Percentiles rank a stretch among this genome's conserved stretches.
These are phyloP conservation scores for Fragum sueziense DNA, from an alignment of 2,888 invertebrate species.

Conservation along the genomic window DNA sequence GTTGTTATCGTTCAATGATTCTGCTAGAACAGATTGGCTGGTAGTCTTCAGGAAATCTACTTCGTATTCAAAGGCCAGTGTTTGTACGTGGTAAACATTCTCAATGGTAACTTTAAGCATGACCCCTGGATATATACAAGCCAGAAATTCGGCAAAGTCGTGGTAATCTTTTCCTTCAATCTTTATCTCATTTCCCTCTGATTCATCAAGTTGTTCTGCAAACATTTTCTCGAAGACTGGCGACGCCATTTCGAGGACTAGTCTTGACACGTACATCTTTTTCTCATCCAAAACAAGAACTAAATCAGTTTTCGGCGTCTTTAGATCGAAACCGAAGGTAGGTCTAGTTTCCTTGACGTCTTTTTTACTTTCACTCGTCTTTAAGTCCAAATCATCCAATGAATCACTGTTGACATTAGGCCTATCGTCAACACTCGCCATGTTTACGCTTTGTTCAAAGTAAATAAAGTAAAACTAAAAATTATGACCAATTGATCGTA, in stretches of 20 bases:
- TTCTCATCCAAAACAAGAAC: neutral
- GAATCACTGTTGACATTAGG: too few species aligned
- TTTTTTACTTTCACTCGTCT: too few species aligned
- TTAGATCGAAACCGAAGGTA: conserved; percentile 16
- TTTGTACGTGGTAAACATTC: neutral
- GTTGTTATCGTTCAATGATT: too few species aligned
- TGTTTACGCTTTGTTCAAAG: too few species aligned
- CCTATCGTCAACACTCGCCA: too few species aligned
- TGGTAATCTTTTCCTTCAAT: neutral
- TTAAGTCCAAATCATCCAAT: too few species aligned
- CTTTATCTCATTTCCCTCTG: neutral
- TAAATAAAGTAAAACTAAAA: too few species aligned
- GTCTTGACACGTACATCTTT: neutral
- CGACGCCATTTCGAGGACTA: neutral
- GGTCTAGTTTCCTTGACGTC: neutral
- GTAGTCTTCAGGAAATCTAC: neutral
- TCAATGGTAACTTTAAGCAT: neutral
- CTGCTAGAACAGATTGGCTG: neutral
- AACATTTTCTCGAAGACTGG: conserved; percentile 1
- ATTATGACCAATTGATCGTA: too few species aligned
- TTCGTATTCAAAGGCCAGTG: neutral
- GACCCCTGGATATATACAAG: neutral
- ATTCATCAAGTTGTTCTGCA: too few species aligned
- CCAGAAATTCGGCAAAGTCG: conserved; percentile 13
- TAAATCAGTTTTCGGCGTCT: neutral